Evolutionary conservation across 2,797 vertebrate species (phyloP).

Genomic region (Rhincodon typus): DNA sequence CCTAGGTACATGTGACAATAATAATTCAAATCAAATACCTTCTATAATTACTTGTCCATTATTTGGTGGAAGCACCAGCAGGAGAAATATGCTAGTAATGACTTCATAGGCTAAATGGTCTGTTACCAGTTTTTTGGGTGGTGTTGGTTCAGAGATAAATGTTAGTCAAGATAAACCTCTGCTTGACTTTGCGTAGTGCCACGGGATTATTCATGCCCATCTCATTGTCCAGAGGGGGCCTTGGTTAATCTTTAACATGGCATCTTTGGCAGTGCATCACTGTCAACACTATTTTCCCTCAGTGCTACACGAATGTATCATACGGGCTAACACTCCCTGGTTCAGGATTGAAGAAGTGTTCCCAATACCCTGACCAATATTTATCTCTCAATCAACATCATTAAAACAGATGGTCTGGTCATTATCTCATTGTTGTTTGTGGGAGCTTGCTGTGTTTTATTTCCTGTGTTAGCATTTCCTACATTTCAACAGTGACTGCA

Average conservation of each 20-base stretch:
- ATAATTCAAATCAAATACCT: too few relatives aligned
- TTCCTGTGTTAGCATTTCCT: too few relatives aligned
- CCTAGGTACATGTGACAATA: too few relatives aligned
- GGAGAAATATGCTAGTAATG: neutral
- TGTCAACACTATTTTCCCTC: neutral
- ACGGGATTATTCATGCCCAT: neutral
- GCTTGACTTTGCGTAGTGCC: neutral
- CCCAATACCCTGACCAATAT: neutral
- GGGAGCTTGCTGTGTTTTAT: neutral
- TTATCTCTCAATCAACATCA: neutral
- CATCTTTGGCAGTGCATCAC: neutral
- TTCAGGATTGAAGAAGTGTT: neutral
- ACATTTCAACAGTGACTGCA: neutral
- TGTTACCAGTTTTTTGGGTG: neutral
- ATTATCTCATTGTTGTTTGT: neutral
- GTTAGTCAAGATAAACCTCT: neutral
- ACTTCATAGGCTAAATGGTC: neutral
- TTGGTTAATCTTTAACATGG: neutral
- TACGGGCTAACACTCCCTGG: neutral
- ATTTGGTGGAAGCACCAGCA: too few relatives aligned
- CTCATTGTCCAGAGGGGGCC: neutral
- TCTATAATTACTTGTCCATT: too few relatives aligned
- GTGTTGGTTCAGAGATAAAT: neutral
- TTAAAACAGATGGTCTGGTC: neutral
- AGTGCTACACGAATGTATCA: neutral